Conservation (phyloP, 2,888 invertebrate species). For the Junonia oenone region DNA sequence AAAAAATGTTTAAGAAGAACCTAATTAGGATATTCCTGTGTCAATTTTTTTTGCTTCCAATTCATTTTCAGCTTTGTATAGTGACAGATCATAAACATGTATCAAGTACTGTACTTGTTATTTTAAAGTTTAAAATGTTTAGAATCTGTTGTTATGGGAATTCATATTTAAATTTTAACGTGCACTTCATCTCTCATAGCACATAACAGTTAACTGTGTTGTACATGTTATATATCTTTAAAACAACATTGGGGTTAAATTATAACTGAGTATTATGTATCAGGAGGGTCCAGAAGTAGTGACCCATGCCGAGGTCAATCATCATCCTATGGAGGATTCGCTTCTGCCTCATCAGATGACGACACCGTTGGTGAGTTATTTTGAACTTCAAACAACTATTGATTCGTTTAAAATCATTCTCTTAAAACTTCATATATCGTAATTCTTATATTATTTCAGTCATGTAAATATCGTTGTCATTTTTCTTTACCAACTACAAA, state of each 20-base stretch:
- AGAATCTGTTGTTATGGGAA: neutral
- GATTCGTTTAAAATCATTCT: no score
- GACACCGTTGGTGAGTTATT: constrained; percentile 70
- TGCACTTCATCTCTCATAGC: neutral
- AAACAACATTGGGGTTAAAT: neutral
- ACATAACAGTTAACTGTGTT: neutral
- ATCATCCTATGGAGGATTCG: constrained; percentile 79
- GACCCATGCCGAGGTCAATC: constrained; percentile 80
- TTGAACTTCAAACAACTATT: neutral
- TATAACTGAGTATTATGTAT: neutral
- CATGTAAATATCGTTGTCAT: no score
- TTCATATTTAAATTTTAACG: neutral
- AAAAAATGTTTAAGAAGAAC: no score
- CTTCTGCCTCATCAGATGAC: constrained; percentile 81
- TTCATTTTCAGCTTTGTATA: neutral
- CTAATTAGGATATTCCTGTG: no score
- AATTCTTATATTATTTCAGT: no score
- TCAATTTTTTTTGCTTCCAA: neutral
- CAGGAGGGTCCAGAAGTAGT: constrained; percentile 69
- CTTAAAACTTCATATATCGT: no score
- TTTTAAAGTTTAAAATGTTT: neutral
- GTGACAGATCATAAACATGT: neutral
- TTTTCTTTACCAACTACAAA: no score
- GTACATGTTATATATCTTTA: neutral
- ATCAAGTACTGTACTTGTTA: neutral